Conservation (phyloP, 92 coral and sea anemone genomes). For the Phenganax subtilis region DNA sequence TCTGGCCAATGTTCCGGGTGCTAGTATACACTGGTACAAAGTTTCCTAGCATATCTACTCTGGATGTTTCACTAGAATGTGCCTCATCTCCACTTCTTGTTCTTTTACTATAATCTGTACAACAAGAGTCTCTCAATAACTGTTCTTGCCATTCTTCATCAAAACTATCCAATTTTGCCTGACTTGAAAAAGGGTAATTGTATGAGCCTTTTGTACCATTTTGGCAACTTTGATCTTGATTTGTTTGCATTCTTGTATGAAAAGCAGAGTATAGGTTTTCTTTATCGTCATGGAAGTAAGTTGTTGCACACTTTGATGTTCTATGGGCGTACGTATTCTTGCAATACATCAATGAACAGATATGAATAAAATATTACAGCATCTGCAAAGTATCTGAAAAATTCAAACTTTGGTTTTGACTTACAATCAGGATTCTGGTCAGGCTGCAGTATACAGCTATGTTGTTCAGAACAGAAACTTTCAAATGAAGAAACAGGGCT, state of each 20-base stretch:
- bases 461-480: too few species aligned
- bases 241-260: conserved; percentile 1
- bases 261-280: neutral
- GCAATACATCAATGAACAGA: conserved; percentile 6
- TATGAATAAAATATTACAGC: neutral
- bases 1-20: neutral
- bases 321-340: neutral
- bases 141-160: neutral
- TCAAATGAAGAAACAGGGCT: too few species aligned
- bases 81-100: neutral
- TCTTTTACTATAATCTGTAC: neutral
- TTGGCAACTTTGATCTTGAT: neutral
- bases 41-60: neutral
- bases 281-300: neutral
- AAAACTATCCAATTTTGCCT: neutral
- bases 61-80: neutral
- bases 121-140: neutral
- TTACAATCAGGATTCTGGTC: too few species aligned
- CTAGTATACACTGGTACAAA: neutral
- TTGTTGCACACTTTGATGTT: conserved; percentile 3
- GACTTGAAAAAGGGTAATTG: neutral
- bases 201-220: neutral
- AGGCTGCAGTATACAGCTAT: too few species aligned
- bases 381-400: neutral
- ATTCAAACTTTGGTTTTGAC: neutral